These are phyloP conservation scores for Batillaria attramentaria DNA, from an alignment of 1,140 invertebrate genomes.

Conservation along the genomic window DNA sequence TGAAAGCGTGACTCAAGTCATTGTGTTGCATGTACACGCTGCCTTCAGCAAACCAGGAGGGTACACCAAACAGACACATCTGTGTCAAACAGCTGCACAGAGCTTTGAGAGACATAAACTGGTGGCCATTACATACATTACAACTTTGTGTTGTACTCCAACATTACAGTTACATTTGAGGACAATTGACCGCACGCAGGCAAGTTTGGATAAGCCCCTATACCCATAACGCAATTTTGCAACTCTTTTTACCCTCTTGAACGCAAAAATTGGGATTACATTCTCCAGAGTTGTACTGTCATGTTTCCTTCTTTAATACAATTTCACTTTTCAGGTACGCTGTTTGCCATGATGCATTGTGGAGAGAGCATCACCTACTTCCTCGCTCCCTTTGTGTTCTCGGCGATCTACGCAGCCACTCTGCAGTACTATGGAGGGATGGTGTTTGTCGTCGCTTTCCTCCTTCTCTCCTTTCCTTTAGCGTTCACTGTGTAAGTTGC, in stretches of 20 bases:
- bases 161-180: no score
- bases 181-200: no score
- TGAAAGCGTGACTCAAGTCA: no score
- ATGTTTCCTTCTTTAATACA: neutral
- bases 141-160: no score
- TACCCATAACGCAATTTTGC: neutral
- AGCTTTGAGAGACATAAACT: no score
- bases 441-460: slow-evolving; percentile 61
- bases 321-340: slow-evolving; percentile 57
- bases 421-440: slow-evolving; percentile 61
- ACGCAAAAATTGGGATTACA: neutral
- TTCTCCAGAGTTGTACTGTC: neutral
- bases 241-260: neutral
- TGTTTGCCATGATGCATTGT: slow-evolving; percentile 70
- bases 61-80: no score
- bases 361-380: slow-evolving; percentile 68
- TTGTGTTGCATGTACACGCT: no score
- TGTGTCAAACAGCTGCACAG: no score
- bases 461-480: slow-evolving; percentile 53
- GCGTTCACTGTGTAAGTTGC: slow-evolving; percentile 49
- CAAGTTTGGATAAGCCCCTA: neutral
- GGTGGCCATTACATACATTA: no score
- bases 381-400: slow-evolving; percentile 65
- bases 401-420: slow-evolving; percentile 61
- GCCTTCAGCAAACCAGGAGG: no score